A percentile compares a stretch with the other conserved stretches of the same genome.
phyloP scores from a whole-genome alignment of 2,888 invertebrate species.

The Thumatha senex region DNA sequence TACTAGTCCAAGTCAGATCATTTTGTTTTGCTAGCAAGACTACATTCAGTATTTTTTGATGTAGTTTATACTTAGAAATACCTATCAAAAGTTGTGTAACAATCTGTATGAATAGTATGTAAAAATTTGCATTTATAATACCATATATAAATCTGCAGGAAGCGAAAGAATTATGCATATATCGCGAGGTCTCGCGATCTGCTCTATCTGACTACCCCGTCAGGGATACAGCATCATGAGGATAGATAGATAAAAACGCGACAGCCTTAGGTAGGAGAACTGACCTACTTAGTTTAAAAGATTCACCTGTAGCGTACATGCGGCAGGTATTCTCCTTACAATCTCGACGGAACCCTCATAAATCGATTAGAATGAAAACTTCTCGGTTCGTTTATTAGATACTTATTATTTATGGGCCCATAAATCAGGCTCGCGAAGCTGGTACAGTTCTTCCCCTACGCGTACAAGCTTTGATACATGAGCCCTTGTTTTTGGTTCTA shows the following conservation, averaged over 20 bases:
- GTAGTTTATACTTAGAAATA: too few relatives aligned
- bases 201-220: too few relatives aligned
- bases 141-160: too few relatives aligned
- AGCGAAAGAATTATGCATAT: too few relatives aligned
- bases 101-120: too few relatives aligned
- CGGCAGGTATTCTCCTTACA: constrained; percentile 9
- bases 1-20: too few relatives aligned
- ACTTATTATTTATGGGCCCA: constrained; percentile 46
- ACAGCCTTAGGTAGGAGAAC: neutral
- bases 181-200: too few relatives aligned
- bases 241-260: neutral
- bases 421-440: constrained; percentile 37
- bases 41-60: too few relatives aligned
- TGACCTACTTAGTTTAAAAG: neutral
- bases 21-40: too few relatives aligned
- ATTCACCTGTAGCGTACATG: neutral
- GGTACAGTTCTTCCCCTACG: constrained; percentile 20
- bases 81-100: too few relatives aligned
- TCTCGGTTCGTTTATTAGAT: constrained; percentile 39
- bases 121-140: too few relatives aligned
- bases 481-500: constrained; percentile 3
- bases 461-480: constrained; percentile 10
- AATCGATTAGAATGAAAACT: constrained; percentile 40
- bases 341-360: constrained; percentile 27
- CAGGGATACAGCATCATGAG: constrained; percentile 29